Conservation (phyloP, 1,140 invertebrate species). For the Drosophila pallidifrons region DNA sequence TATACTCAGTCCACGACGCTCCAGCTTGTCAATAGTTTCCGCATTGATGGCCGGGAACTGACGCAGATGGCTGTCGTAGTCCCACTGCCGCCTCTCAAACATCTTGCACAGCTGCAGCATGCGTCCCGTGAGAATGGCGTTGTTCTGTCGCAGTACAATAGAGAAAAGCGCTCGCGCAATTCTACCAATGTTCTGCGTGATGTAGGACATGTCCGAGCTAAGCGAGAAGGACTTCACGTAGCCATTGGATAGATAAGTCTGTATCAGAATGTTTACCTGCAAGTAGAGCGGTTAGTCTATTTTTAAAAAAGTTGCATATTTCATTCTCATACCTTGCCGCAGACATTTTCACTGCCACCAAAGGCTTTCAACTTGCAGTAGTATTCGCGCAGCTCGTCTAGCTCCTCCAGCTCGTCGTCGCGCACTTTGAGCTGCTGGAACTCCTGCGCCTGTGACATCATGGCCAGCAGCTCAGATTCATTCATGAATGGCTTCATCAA, state of each 20-base stretch:
- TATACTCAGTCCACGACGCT: conserved; percentile 90
- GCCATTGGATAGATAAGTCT: conserved; percentile 94
- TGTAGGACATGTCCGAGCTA: conserved; percentile 96
- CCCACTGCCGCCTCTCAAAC: conserved; percentile 96
- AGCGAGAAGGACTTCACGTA: conserved; percentile 94
- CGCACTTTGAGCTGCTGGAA: conserved; percentile 98
- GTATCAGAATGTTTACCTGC: conserved; percentile 94
- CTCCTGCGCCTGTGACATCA: conserved; percentile 96
- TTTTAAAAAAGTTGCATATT: neutral
- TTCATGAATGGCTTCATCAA: conserved; percentile 92
- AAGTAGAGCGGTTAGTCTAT: neutral
- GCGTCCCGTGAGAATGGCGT: conserved; percentile 93
- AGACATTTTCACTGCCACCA: conserved; percentile 94
- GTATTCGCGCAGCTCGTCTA: conserved; percentile 90
- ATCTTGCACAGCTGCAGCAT: conserved; percentile 94
- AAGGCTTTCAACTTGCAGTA: conserved; percentile 91
- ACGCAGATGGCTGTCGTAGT: conserved; percentile 92
- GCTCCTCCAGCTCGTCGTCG: conserved; percentile 97
- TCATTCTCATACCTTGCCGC: conserved; percentile 92
- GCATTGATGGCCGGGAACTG: conserved; percentile 93
- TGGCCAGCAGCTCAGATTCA: conserved; percentile 93
- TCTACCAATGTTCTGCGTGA: conserved; percentile 96
- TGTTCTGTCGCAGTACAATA: conserved; percentile 95
- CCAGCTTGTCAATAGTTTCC: conserved; percentile 94
- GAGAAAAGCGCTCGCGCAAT: conserved; percentile 97